Conservation (phyloP, 1,140 invertebrate genomes). For the Nymphalis io region DNA sequence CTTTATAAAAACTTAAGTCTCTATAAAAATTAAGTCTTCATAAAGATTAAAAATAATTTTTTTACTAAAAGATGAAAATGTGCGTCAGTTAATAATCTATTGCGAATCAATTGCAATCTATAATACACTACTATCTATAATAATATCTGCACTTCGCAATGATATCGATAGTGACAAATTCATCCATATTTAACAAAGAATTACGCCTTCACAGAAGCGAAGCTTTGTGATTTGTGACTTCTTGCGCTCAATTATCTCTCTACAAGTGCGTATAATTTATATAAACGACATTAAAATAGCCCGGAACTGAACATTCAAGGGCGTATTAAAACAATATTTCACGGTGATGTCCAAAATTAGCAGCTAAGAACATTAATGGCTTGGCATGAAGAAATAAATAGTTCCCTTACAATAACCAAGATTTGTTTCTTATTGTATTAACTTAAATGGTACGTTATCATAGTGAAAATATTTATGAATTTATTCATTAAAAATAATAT, state of each 20-base stretch:
- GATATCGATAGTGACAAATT: constrained; percentile 16
- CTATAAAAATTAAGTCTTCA: too few relatives aligned
- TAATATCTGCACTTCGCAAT: constrained; percentile 9
- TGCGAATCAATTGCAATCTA: constrained; percentile 8
- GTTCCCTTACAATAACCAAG: constrained; percentile 14
- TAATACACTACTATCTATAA: too few relatives aligned
- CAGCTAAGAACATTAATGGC: constrained; percentile 7
- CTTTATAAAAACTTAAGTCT: constrained; percentile 15
- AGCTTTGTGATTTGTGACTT: constrained; percentile 8
- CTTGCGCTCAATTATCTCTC: constrained; percentile 13
- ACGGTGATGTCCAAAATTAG: constrained; percentile 10
- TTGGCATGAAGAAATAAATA: not conserved
- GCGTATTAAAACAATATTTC: constrained; percentile 10
- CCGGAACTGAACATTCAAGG: constrained; percentile 11
- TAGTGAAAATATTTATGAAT: not conserved
- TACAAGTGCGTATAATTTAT: constrained; percentile 9
- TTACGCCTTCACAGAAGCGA: constrained; percentile 4
- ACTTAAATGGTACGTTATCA: not conserved
- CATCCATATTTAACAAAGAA: constrained; percentile 12
- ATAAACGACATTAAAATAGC: constrained; percentile 18
- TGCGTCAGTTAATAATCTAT: not conserved
- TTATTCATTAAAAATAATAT: not conserved
- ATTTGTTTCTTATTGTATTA: not conserved
- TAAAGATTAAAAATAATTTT: constrained; percentile 1
- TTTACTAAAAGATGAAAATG: constrained; percentile 12